Conservation (phyloP, 2,113 vertebrate genomes). For the Micronisus gabar region DNA sequence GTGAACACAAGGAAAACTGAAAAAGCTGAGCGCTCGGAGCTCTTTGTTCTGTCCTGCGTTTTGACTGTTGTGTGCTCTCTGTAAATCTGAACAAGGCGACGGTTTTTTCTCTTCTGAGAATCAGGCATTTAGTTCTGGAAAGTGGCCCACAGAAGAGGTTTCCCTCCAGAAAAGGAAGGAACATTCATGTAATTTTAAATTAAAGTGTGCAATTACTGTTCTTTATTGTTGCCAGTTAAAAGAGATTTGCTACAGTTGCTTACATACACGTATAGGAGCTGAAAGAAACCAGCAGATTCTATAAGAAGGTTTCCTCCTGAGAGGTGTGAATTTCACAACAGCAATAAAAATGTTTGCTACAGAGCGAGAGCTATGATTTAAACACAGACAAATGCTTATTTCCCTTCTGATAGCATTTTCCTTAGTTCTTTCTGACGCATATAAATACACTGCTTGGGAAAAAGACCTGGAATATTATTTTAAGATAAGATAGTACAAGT, state of each 20-base stretch:
- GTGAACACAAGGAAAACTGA: fast-evolving
- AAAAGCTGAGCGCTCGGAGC: not conserved
- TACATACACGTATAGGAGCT: not conserved
- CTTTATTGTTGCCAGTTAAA: slow-evolving; percentile 59
- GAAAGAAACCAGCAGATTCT: slow-evolving; percentile 34
- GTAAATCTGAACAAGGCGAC: not conserved
- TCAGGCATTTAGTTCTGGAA: not conserved
- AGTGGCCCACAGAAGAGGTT: not conserved
- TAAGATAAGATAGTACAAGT: slow-evolving; percentile 60
- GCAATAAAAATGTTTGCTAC: slow-evolving; percentile 56
- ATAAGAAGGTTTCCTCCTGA: slow-evolving; percentile 60
- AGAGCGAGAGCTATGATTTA: slow-evolving; percentile 50
- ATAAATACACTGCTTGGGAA: slow-evolving; percentile 35
- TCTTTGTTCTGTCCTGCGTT: not conserved
- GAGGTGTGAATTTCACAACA: slow-evolving; percentile 67
- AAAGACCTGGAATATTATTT: slow-evolving; percentile 56
- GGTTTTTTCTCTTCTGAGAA: not conserved
- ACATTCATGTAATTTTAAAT: slow-evolving; percentile 24
- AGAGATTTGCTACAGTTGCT: slow-evolving; percentile 54
- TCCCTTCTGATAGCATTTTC: slow-evolving; percentile 46
- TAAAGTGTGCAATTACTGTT: slow-evolving; percentile 54
- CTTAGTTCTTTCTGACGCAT: slow-evolving; percentile 29
- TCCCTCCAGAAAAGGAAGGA: slow-evolving; percentile 42
- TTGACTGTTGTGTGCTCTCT: not conserved
- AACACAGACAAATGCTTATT: slow-evolving; percentile 57